Conservation (phyloP, 2,888 invertebrate genomes). For the Atrina japonica region DNA sequence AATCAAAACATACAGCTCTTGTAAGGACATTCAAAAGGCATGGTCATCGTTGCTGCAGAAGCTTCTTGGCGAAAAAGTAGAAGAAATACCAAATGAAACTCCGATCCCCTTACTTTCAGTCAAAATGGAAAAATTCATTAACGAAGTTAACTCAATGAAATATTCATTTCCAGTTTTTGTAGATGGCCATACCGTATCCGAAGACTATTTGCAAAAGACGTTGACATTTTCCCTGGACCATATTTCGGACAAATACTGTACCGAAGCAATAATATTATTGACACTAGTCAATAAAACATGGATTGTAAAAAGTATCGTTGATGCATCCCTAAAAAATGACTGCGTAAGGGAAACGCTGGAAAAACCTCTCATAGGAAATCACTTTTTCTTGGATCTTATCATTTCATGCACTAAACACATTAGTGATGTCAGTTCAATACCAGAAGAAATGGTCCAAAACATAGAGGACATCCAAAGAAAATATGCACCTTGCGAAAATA, state of each 20-base stretch:
- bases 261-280: background rate
- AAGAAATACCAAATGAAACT: too few species aligned
- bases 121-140: too few species aligned
- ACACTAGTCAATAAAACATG: slow-evolving; percentile 5
- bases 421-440: background rate
- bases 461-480: background rate
- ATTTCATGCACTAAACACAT: background rate
- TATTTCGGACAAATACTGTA: background rate
- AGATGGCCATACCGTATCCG: background rate
- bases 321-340: background rate
- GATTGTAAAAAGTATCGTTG: slow-evolving; percentile 5
- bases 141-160: too few species aligned
- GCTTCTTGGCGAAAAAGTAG: too few species aligned
- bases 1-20: too few species aligned
- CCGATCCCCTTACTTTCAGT: too few species aligned
- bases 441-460: background rate
- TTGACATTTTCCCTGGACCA: background rate
- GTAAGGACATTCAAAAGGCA: too few species aligned
- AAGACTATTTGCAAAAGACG: background rate
- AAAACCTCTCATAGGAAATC: slow-evolving; percentile 14
- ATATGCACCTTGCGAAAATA: background rate
- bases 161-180: too few species aligned
- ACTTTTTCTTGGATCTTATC: slow-evolving; percentile 20
- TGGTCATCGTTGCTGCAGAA: too few species aligned
- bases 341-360: background rate